Base-by-base conservation (phyloP, 2,113 vertebrate genomes). In the Entomyzon cyanotis region DNA sequence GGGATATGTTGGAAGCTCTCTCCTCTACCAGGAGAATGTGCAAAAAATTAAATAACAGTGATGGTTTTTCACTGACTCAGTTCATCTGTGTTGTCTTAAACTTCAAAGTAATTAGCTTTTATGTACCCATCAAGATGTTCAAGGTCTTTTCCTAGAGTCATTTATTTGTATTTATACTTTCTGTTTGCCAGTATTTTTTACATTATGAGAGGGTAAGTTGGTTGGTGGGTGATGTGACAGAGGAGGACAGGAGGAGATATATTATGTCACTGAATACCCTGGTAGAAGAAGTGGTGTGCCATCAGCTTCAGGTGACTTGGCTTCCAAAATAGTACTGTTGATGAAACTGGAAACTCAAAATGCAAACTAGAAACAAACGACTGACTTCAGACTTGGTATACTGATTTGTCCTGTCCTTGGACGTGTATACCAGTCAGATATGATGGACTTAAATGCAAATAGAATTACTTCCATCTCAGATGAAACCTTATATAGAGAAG, bases 321-420 rank as follows among this genome's bases (percentile, higher is more conserved):
- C 73, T 97, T 97, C 95, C 87, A 94, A 97, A 98, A 96, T 82
- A 97, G 84, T 84, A 35, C 35, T 44, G 30, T 37, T 95, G 71
- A 91, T 93, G 89, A 96, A 97, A 96, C 84, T 94, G 91, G 77
- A 94, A 97, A 89, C 78, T 71, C 86, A 71, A 80, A 82, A 69
- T 95, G 53, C 27, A 47, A 89, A 77, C 47, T 93, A 49, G 86
- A 97, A 97, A 94, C 74, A 95, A 94, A 84, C 70, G 76, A 70
- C 64, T 95, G 81, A 55, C 68, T 94, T 95, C 74, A 19, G 11
- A 65, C 64, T 94, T 82, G 31, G 14, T 85, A 50, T 70, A 82
- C n/a, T 35, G 50, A 69, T 65, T 87, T 85, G 46, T 76, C 50
- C 37, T 60, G 46, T 64, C 55, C 41, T 60, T 37, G 31, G 35